These are phyloP conservation scores for Muscicapa striata DNA, from an alignment of 2,797 vertebrate genomes.

Conservation along the genomic window DNA sequence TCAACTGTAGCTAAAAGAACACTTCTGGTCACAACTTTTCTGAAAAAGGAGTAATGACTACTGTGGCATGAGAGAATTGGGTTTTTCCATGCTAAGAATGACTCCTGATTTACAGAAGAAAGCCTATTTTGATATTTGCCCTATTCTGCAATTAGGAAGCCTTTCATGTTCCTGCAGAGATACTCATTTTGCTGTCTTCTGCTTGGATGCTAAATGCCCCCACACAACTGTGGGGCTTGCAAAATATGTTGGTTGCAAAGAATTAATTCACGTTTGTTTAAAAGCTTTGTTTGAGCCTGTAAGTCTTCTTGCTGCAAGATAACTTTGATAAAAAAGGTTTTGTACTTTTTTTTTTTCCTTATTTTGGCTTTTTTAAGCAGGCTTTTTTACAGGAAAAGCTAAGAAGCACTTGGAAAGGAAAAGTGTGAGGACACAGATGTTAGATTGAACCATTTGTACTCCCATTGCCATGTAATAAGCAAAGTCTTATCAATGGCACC, in stretches of 20 bases:
- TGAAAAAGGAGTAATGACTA: not conserved
- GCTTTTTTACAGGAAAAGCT: not conserved
- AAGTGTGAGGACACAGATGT: not conserved
- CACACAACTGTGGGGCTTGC: not conserved
- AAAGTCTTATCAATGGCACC: not conserved
- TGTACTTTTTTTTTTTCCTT: not conserved
- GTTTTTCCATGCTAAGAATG: not conserved
- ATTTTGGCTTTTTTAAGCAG: not conserved
- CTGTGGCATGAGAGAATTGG: not conserved
- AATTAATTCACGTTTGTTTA: not conserved
- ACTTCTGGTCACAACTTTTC: not conserved
- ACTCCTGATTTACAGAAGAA: not conserved
- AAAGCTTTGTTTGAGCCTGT: not conserved
- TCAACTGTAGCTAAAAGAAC: not conserved
- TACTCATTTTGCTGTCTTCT: not conserved
- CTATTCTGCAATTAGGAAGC: not conserved
- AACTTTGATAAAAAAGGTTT: not conserved
- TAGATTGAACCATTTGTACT: not conserved
- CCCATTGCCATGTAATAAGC: not conserved
- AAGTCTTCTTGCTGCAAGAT: not conserved
- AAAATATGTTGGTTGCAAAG: not conserved
- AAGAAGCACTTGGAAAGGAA: not conserved
- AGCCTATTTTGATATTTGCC: not conserved
- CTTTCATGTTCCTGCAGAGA: not conserved
- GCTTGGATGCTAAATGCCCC: not conserved